These are phyloP conservation scores for Enteromius thamalakanensis DNA, from an alignment of 2,797 vertebrate genomes.

Conservation along the genomic window DNA sequence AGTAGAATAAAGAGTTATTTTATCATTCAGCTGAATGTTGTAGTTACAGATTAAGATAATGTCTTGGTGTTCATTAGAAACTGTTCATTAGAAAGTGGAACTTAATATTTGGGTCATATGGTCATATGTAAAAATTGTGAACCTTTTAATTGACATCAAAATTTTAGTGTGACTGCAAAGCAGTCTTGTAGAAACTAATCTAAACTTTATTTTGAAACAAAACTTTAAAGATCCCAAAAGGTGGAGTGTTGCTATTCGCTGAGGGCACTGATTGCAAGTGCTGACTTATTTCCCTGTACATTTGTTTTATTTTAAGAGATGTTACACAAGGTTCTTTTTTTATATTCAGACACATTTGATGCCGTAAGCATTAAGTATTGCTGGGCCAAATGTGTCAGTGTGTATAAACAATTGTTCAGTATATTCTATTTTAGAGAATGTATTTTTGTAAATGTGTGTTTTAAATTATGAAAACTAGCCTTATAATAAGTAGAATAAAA, in stretches of 20 bases:
- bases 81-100: not conserved
- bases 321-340: conserved; percentile 63
- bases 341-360: conserved; percentile 63
- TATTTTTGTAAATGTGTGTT: conserved; percentile 76
- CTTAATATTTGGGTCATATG: conserved; percentile 40
- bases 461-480: conserved; percentile 82
- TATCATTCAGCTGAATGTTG: conserved; percentile 27
- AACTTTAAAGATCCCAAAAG: conserved; percentile 43
- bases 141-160: conserved; percentile 39
- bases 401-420: conserved; percentile 67
- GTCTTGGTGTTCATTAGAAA: conserved; percentile 24
- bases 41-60: conserved; percentile 11
- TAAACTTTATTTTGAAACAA: conserved; percentile 43
- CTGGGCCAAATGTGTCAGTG: conserved; percentile 60
- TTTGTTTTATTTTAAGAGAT: conserved; percentile 53
- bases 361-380: conserved; percentile 71
- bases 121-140: conserved; percentile 32
- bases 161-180: conserved; percentile 44
- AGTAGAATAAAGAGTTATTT: not conserved
- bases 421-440: conserved; percentile 73
- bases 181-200: conserved; percentile 47
- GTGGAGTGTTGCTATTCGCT: conserved; percentile 44
- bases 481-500: conserved; percentile 67
- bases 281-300: conserved; percentile 39
- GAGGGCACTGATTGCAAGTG: conserved; percentile 20